A percentile compares a stretch with the other conserved stretches of the same genome.
These are phyloP conservation scores for Alloscopus bannaensis DNA, from an alignment of 2,888 invertebrate species.

Conservation along the genomic window DNA sequence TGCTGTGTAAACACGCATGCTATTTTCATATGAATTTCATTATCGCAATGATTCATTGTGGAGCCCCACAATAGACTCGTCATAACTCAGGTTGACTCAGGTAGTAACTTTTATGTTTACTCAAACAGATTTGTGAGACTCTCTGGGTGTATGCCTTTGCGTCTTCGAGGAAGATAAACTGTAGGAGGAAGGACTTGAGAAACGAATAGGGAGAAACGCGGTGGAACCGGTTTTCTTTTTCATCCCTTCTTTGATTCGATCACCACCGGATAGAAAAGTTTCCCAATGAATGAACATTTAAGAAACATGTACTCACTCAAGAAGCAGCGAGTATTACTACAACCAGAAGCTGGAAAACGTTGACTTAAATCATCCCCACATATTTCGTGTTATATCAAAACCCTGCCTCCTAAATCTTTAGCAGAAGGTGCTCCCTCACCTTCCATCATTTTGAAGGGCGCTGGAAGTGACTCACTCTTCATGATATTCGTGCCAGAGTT, in stretches of 20 bases:
- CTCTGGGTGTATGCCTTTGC: constrained; percentile 38
- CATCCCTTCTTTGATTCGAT: constrained; percentile 9
- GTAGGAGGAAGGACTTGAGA: constrained; percentile 40
- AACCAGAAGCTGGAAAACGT: constrained; percentile 72
- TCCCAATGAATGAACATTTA: background rate
- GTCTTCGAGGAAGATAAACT: constrained; percentile 35
- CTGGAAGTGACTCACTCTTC: no score
- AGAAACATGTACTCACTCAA: constrained; percentile 12
- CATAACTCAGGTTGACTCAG: constrained; percentile 15
- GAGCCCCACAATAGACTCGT: constrained; percentile 29
- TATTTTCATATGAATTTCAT: constrained; percentile 40
- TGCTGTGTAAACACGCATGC: background rate
- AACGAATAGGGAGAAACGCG: constrained; percentile 8
- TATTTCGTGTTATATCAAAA: constrained; percentile 69
- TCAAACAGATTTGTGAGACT: constrained; percentile 13
- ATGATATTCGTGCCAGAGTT: constrained; percentile 18
- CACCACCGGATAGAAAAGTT: background rate
- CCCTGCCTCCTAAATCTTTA: constrained; percentile 68
- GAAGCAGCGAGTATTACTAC: constrained; percentile 56
- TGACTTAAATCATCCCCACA: constrained; percentile 71
- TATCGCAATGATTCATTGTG: constrained; percentile 49
- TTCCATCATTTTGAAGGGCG: no score
- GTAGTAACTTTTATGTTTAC: background rate
- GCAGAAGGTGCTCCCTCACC: no score
- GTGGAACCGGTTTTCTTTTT: constrained; percentile 64